These are phyloP conservation scores for Ceramica pisi DNA, from an alignment of 2,888 invertebrate genomes.

Conservation along the genomic window DNA sequence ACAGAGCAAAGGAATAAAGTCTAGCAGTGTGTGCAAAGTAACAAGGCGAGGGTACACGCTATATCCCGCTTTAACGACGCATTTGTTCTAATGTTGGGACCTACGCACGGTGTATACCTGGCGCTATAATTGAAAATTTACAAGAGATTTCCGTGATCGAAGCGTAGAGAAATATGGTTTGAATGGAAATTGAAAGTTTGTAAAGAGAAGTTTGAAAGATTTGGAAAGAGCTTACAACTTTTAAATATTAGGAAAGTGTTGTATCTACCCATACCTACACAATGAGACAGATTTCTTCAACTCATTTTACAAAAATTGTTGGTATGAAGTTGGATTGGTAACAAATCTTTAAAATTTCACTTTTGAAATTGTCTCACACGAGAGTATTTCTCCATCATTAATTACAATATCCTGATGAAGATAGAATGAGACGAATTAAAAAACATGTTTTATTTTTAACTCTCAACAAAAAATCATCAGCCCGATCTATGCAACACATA, in stretches of 20 bases:
- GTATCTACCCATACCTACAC: too few species aligned
- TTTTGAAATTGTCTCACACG: neutral
- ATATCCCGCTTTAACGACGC: constrained; percentile 76
- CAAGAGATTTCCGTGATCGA: constrained; percentile 10
- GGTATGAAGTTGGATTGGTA: neutral
- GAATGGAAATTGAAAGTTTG: neutral
- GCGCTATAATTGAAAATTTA: constrained; percentile 56
- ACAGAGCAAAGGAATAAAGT: constrained; percentile 64
- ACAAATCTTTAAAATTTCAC: neutral
- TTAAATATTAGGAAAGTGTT: neutral
- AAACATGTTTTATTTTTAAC: neutral
- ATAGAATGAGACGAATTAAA: neutral
- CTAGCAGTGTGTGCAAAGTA: constrained; percentile 70
- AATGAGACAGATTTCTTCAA: neutral
- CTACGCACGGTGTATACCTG: constrained; percentile 51
- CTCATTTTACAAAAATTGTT: neutral
- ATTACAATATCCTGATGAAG: neutral
- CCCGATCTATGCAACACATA: neutral
- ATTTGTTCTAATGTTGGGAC: constrained; percentile 76
- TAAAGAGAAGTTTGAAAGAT: neutral
- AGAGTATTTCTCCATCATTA: too few species aligned
- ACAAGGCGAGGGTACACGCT: constrained; percentile 72
- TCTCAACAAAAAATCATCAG: neutral
- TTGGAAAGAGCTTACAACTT: neutral
- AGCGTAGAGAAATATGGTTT: neutral